Conservation (phyloP, 1,140 invertebrate species). For the Oncopeltus fasciatus region DNA sequence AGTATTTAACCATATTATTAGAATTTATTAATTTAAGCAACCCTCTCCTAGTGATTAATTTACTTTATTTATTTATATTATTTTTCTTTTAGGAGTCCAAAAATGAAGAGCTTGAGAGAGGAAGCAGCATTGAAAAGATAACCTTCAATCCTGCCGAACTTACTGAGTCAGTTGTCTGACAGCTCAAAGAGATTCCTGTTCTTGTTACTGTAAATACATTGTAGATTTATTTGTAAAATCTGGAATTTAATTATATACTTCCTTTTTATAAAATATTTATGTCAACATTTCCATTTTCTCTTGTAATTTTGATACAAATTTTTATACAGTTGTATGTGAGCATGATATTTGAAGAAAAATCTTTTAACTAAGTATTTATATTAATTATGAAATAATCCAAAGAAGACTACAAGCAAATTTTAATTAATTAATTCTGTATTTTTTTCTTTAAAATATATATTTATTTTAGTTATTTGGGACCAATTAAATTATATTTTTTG, state of each 20-base stretch:
- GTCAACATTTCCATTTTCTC: background rate
- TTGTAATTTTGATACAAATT: background rate
- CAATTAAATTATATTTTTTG: too few relatives aligned
- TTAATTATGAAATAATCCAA: too few relatives aligned
- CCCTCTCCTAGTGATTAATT: background rate
- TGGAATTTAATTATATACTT: background rate
- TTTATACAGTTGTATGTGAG: slow-evolving; percentile 8
- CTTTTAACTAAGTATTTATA: too few relatives aligned
- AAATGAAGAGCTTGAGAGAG: background rate
- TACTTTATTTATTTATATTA: background rate
- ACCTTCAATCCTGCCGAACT: background rate
- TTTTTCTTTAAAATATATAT: too few relatives aligned
- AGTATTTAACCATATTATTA: too few relatives aligned
- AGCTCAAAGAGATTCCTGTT: background rate
- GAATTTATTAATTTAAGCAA: too few relatives aligned
- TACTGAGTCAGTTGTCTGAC: slow-evolving; percentile 12
- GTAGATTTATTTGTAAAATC: background rate
- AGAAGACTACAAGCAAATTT: too few relatives aligned
- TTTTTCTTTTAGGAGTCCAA: background rate
- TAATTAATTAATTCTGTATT: too few relatives aligned
- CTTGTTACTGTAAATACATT: slow-evolving; percentile 6
- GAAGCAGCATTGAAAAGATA: background rate
- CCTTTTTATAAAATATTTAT: background rate
- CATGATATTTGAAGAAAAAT: too few relatives aligned
- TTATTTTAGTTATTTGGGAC: too few relatives aligned